Evolutionary conservation across 2,113 vertebrate genomes (phyloP), one percentile per base, ranked within the genome.

Genomic region (Spheniscus mendiculus): DNA sequence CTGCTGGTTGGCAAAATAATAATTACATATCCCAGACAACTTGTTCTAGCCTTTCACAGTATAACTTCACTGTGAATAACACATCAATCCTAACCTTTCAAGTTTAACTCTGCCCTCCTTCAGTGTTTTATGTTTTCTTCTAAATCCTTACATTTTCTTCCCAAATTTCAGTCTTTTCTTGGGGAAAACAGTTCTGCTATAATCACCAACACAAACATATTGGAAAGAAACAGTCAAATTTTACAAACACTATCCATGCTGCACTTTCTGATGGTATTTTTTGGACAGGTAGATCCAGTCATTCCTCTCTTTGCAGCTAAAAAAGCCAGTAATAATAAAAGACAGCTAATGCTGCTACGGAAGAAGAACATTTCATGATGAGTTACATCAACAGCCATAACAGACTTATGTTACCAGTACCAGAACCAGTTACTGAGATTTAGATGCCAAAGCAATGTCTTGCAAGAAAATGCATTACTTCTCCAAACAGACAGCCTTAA

Each of bases 381-480:
- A 91, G 87, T 97, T 95, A 97, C 61, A 85, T 97, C 96, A 96
- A 84, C 91, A 96, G 93, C 91, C 86, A 0, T 52, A 93, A 89
- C 47, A 91, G 81, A 94, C 97, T 97, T 97, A 96, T 97, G 96
- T 56, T 96, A 94, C 91, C 93, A 97, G 91, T 93, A 96, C 69
- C 84, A 71, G 91, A 94, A 97, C 91, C 97, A 93, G 94, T 17
- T 97, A 94, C 96, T 84, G 89, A 97, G 93, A 87, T 94, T 95
- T 67, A 96, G 69, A 95, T 91, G 96, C 97, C 94, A 97, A 96
- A 96, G 55, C 84, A 93, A 96, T 96, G 65, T 89, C 87, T 87
- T 87, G 32, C 27, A 92, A 86, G 65, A 84, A 94, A 96, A 74
- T 0, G 15, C 9, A 0, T 55, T 61, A 84, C 69, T 95, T 55